Evolutionary conservation across 2,113 vertebrate genomes (phyloP).

Genomic region (Plestiodon gilberti): DNA sequence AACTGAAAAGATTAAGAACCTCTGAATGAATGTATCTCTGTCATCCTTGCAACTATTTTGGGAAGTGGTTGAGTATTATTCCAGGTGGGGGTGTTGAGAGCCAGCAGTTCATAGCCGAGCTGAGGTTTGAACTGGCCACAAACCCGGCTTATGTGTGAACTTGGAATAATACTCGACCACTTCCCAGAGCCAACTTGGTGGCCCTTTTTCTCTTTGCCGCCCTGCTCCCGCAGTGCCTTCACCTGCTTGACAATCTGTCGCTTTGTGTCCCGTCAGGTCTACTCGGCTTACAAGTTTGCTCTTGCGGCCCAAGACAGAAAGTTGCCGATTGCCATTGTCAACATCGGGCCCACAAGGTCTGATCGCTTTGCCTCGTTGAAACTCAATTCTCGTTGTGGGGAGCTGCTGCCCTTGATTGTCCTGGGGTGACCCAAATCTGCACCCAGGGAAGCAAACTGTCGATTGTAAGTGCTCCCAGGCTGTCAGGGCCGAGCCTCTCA

Average conservation of each 20-base stretch:
- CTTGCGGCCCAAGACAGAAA: slow-evolving; percentile 85
- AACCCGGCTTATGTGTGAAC: too few species aligned
- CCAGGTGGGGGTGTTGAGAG: neutral
- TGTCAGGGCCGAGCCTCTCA: too few species aligned
- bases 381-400: slow-evolving; percentile 89
- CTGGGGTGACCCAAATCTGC: slow-evolving; percentile 27
- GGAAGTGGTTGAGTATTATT: neutral
- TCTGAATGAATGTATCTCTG: neutral
- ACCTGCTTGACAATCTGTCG: slow-evolving; percentile 1
- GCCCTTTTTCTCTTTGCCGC: neutral
- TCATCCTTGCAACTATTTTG: neutral
- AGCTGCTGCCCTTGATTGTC: slow-evolving; percentile 85
- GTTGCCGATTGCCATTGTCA: slow-evolving; percentile 89
- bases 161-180: too few species aligned
- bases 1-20: too few species aligned
- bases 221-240: neutral
- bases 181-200: neutral
- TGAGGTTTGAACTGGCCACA: neutral
- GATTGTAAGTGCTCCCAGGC: neutral
- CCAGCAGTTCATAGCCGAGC: neutral
- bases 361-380: slow-evolving; percentile 87
- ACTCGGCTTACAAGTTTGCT: slow-evolving; percentile 94
- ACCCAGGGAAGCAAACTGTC: neutral
- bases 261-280: slow-evolving; percentile 78
- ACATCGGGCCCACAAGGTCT: slow-evolving; percentile 92